A percentile compares a stretch with the other conserved stretches of the same genome.
These are phyloP conservation scores for Drosophila bunnanda DNA, from an alignment of 2,888 invertebrate species.

Conservation along the genomic window DNA sequence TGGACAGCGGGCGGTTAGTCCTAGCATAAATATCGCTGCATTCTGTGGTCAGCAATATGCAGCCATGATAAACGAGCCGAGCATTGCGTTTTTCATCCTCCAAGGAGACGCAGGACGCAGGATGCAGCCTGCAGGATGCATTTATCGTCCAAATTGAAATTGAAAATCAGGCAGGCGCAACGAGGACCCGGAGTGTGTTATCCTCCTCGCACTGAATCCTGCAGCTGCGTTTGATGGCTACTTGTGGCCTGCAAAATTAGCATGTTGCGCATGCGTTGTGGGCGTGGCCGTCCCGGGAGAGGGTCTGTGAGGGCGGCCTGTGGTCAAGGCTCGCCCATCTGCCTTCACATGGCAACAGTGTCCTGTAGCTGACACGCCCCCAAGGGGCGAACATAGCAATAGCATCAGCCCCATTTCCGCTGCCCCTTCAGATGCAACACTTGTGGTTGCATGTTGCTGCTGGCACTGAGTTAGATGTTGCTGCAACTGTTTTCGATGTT, in stretches of 20 bases:
- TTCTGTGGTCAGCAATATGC: slow-evolving; percentile 56
- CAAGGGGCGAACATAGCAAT: slow-evolving; percentile 7
- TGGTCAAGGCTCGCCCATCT: neutral
- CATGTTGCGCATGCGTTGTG: slow-evolving; percentile 66
- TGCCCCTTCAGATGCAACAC: slow-evolving; percentile 3
- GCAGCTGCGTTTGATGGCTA: slow-evolving; percentile 43
- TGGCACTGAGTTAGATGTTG: slow-evolving; percentile 21
- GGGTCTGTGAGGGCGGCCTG: slow-evolving; percentile 10
- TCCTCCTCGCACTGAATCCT: neutral
- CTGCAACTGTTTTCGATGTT: slow-evolving; percentile 28
- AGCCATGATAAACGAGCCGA: slow-evolving; percentile 51
- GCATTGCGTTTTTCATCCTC: slow-evolving; percentile 9
- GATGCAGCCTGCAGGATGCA: neutral
- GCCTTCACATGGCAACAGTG: slow-evolving; percentile 20
- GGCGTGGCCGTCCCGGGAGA: slow-evolving; percentile 41
- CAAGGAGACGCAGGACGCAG: neutral
- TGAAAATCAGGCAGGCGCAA: slow-evolving; percentile 53
- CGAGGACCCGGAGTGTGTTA: slow-evolving; percentile 5
- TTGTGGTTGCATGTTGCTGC: slow-evolving; percentile 24
- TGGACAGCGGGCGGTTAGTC: slow-evolving; percentile 18
- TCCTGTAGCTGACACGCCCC: slow-evolving; percentile 49
- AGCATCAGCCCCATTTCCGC: slow-evolving; percentile 1
- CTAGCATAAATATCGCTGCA: slow-evolving; percentile 53
- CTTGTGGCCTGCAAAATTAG: slow-evolving; percentile 46
- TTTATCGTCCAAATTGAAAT: slow-evolving; percentile 58